These are phyloP conservation scores for Cheirogaleus major DNA, from an alignment of 2,797 vertebrate species.

Conservation along the genomic window DNA sequence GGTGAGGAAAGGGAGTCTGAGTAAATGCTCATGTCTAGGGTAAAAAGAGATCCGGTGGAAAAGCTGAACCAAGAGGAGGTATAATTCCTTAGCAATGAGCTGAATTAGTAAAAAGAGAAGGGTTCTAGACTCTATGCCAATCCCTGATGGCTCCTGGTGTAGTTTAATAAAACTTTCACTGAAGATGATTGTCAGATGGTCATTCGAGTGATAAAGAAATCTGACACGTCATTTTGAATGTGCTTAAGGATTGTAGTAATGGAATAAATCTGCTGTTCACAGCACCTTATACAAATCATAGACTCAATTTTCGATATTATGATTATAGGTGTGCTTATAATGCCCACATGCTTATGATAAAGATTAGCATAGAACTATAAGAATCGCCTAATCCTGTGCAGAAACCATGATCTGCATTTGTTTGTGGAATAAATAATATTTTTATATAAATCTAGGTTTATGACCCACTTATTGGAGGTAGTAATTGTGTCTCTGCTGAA, in stretches of 20 bases:
- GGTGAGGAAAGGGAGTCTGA: not conserved
- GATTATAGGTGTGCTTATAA: not conserved
- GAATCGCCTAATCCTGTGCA: too few species aligned
- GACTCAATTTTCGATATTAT: not conserved
- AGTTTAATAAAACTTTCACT: not conserved
- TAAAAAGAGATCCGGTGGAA: not conserved
- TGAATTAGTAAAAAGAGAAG: not conserved
- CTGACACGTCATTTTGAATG: not conserved
- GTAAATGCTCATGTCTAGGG: not conserved
- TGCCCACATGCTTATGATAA: not conserved
- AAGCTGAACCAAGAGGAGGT: too few species aligned
- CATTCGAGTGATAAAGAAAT: not conserved
- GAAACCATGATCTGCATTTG: not conserved
- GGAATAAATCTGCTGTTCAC: not conserved
- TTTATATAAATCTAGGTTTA: not conserved
- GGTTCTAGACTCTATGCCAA: not conserved
- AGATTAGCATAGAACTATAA: not conserved
- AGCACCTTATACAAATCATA: not conserved
- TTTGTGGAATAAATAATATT: not conserved
- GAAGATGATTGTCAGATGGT: not conserved
- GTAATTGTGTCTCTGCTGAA: not conserved
- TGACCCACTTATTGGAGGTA: not conserved
- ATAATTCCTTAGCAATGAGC: not conserved
- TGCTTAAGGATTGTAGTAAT: not conserved
- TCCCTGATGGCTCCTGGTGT: not conserved